Percentiles rank a stretch among this genome's conserved stretches.
These are phyloP conservation scores for Nothocercus julius DNA, from an alignment of 2,113 vertebrate species.

Conservation along the genomic window DNA sequence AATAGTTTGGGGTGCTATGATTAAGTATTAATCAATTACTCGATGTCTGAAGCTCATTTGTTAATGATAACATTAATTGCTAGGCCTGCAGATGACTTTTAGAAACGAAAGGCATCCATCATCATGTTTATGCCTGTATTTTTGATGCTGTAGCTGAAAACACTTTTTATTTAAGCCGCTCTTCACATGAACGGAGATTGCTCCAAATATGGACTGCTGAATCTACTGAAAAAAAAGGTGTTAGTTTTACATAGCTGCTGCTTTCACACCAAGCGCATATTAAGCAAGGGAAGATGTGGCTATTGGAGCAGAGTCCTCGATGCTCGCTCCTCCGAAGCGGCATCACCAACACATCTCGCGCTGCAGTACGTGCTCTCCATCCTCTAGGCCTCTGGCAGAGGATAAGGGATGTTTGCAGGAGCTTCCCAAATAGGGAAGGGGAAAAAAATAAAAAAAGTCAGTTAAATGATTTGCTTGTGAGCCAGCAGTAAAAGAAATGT, in stretches of 20 bases:
- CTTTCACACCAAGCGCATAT: not conserved
- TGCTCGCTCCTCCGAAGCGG: not conserved
- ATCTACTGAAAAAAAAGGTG: not conserved
- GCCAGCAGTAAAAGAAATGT: constrained; percentile 3
- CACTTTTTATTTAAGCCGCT: not conserved
- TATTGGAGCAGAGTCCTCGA: not conserved
- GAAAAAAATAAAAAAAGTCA: not conserved
- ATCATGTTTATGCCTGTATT: not conserved
- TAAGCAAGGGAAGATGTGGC: not conserved
- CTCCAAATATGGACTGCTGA: not conserved
- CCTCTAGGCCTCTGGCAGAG: not conserved
- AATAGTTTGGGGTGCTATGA: not conserved
- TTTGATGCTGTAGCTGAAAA: not conserved
- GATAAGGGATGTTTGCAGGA: not conserved
- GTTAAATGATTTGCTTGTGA: not conserved
- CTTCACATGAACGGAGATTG: not conserved
- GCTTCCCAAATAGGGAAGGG: not conserved
- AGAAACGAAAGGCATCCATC: not conserved
- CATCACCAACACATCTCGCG: not conserved
- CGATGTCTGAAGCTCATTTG: not conserved
- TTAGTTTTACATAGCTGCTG: constrained; percentile 11
- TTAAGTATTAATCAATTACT: not conserved
- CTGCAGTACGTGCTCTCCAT: not conserved
- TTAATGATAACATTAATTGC: not conserved
- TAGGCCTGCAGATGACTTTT: not conserved